Evolutionary conservation across 2,888 invertebrate species (phyloP).

Genomic region (Athalia cordata): DNA sequence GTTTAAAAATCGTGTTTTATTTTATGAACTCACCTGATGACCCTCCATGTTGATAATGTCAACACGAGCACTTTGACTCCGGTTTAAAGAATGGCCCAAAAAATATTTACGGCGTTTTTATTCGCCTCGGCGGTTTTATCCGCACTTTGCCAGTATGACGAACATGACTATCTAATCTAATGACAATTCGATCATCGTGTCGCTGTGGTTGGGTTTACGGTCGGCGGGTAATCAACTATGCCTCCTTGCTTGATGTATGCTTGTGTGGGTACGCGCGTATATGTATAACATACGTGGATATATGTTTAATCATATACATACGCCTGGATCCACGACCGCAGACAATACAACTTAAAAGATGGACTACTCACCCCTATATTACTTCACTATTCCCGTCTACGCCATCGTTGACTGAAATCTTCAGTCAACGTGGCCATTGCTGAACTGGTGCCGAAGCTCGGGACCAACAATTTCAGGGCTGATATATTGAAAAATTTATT

Average conservation of each 20-base stretch:
- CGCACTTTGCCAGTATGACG: conserved; percentile 37
- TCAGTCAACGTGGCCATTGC: no score
- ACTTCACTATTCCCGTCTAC: no score
- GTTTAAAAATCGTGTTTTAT: background rate
- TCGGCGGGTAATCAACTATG: conserved; percentile 10
- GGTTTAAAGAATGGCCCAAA: background rate
- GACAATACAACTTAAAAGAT: no score
- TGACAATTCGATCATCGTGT: conserved; percentile 40
- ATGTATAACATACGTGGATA: background rate
- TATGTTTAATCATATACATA: no score
- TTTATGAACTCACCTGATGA: conserved; percentile 33
- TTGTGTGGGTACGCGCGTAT: background rate
- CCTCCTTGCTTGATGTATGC: background rate
- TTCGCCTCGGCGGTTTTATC: conserved; percentile 4
- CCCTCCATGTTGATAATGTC: conserved; percentile 42
- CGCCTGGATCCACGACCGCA: no score
- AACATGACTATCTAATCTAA: conserved; percentile 43
- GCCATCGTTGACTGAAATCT: no score
- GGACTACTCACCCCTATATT: no score
- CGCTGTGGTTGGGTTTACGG: conserved; percentile 3
- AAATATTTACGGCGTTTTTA: conserved; percentile 27
- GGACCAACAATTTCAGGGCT: background rate
- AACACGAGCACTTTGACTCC: conserved; percentile 1
- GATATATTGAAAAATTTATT: background rate
- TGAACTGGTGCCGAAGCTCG: background rate